Evolutionary conservation across 1,140 invertebrate species (phyloP).

Genomic region (Orussus abietinus): DNA sequence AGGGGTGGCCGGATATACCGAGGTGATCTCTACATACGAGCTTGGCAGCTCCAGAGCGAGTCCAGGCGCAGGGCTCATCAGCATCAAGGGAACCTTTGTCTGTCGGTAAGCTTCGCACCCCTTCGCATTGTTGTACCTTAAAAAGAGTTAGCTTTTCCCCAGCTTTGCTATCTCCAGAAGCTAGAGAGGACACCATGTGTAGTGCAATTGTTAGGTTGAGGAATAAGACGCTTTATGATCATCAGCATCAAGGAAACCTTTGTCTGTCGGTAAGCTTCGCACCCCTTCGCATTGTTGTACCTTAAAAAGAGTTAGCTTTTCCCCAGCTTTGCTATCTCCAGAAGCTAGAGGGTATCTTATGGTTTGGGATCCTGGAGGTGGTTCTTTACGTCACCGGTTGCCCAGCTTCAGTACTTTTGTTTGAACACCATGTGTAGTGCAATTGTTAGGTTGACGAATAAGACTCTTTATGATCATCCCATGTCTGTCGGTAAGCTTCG

Average conservation of each 20-base stretch:
- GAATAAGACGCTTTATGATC: too few species aligned
- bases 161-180: too few species aligned
- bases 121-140: background rate
- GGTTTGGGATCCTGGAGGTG: too few species aligned
- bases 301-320: background rate
- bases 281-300: background rate
- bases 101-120: conserved; percentile 38
- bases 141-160: background rate
- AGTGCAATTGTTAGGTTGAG: too few species aligned
- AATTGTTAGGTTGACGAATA: too few species aligned
- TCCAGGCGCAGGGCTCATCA: conserved; percentile 41
- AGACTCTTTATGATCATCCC: too few species aligned
- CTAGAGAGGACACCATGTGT: too few species aligned
- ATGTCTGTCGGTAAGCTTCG: conserved; percentile 44
- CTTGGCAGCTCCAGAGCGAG: conserved; percentile 50
- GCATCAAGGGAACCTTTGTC: conserved; percentile 43
- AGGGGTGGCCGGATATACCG: conserved; percentile 49
- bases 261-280: conserved; percentile 43
- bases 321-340: too few species aligned
- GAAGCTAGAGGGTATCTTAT: too few species aligned
- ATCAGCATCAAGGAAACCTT: conserved; percentile 41
- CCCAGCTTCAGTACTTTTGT: too few species aligned
- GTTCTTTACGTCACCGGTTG: too few species aligned
- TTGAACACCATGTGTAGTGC: too few species aligned
- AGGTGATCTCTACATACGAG: conserved; percentile 51